phyloP scores from a whole-genome alignment of 2,113 vertebrate species.

The Eclectus roratus region DNA sequence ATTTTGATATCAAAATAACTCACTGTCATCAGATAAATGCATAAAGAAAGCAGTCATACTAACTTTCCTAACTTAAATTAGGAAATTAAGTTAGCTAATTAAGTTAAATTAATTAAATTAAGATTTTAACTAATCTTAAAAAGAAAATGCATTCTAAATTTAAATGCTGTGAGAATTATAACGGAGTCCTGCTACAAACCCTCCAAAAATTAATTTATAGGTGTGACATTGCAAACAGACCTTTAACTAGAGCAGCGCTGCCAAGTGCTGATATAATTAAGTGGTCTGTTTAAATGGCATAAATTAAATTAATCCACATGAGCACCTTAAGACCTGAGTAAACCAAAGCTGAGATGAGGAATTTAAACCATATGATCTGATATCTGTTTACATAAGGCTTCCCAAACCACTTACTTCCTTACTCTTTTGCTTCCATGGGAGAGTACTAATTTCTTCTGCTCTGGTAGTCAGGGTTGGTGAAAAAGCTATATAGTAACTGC shows the following conservation, averaged over 20 bases:
- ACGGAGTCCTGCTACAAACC: not conserved
- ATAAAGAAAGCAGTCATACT: not conserved
- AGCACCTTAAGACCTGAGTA: constrained; percentile 34
- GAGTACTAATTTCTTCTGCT: not conserved
- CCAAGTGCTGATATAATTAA: constrained; percentile 24
- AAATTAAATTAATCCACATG: constrained; percentile 27
- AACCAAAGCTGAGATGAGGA: constrained; percentile 23
- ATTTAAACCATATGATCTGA: not conserved
- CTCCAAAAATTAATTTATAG: constrained; percentile 12
- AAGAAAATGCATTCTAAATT: not conserved
- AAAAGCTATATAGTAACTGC: not conserved
- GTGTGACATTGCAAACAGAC: constrained; percentile 14
- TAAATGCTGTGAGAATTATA: not conserved
- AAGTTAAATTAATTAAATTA: not conserved
- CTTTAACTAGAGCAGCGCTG: not conserved
- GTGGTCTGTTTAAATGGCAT: constrained; percentile 51
- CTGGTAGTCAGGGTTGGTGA: not conserved
- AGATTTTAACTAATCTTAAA: not conserved
- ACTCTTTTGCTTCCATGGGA: not conserved
- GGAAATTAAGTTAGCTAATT: not conserved
- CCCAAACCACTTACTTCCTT: not conserved
- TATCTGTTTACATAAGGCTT: not conserved
- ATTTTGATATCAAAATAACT: not conserved
- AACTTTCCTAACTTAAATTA: not conserved
- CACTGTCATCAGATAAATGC: not conserved